phyloP scores from a whole-genome alignment of 2,797 vertebrate species.

The Notamacropus eugenii region DNA sequence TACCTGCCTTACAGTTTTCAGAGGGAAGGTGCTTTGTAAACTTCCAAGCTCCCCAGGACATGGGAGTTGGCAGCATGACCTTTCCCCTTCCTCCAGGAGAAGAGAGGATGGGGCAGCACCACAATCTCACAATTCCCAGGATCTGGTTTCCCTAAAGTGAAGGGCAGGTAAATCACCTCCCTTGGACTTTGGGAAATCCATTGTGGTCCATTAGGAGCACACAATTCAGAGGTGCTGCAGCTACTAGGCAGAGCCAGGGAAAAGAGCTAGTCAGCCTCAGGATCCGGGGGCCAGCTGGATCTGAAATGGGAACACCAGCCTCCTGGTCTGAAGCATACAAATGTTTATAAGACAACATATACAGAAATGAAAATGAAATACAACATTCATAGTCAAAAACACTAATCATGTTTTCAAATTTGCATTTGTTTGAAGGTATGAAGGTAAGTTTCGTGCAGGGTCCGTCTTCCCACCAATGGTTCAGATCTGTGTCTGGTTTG shows the following conservation, averaged over 20 bases:
- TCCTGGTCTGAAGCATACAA: not conserved
- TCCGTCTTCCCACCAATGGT: slow-evolving; percentile 89
- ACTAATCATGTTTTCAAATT: slow-evolving; percentile 18
- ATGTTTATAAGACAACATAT: not conserved
- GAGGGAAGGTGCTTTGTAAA: not conserved
- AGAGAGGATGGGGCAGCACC: not conserved
- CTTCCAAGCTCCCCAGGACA: not conserved
- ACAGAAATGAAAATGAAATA: not conserved
- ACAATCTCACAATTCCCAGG: not conserved
- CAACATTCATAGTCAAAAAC: not conserved
- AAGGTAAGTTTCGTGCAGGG: slow-evolving; percentile 91
- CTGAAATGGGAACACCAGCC: not conserved
- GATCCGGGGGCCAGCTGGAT: not conserved
- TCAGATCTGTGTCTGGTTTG: slow-evolving; percentile 92
- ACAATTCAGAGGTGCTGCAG: not conserved
- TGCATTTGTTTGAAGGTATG: slow-evolving; percentile 88
- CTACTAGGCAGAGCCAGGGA: not conserved
- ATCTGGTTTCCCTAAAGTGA: not conserved
- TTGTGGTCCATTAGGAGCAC: not conserved
- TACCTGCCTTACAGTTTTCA: not conserved
- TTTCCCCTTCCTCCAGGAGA: not conserved
- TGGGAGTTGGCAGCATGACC: not conserved
- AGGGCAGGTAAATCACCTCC: not conserved
- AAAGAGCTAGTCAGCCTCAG: not conserved
- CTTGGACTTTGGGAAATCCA: not conserved